These are phyloP conservation scores for Noctua comes DNA, from an alignment of 2,888 invertebrate genomes.

Conservation along the genomic window DNA sequence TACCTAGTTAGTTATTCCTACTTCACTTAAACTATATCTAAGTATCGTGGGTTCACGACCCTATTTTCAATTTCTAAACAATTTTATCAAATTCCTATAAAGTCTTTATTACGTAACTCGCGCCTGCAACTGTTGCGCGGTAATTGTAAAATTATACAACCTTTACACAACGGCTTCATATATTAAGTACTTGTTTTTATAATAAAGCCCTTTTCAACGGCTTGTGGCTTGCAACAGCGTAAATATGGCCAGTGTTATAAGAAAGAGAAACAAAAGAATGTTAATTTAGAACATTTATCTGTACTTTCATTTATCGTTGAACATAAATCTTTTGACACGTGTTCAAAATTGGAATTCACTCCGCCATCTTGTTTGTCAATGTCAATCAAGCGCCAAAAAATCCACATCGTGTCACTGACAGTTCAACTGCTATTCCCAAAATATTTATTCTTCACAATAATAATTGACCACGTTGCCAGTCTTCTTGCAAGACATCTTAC, in stretches of 20 bases:
- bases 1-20: background rate
- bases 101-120: constrained; percentile 40
- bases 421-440: background rate
- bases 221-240: constrained; percentile 8
- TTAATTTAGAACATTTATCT: background rate
- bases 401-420: background rate
- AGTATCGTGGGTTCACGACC: background rate
- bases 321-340: background rate
- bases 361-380: background rate
- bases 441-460: background rate
- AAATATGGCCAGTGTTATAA: background rate
- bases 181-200: constrained; percentile 41
- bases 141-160: constrained; percentile 62
- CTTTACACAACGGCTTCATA: constrained; percentile 42
- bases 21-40: background rate
- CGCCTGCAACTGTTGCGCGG: constrained; percentile 42
- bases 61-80: constrained; percentile 16
- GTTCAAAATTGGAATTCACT: background rate
- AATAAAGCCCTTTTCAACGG: constrained; percentile 32
- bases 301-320: background rate
- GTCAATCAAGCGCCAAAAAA: background rate
- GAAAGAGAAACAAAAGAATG: constrained; percentile 25
- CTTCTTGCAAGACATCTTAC: background rate
- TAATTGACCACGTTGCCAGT: background rate
- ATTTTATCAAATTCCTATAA: constrained; percentile 30